These are phyloP conservation scores for Kryptolebias ocellatus DNA, from an alignment of 2,797 vertebrate genomes.

Conservation along the genomic window DNA sequence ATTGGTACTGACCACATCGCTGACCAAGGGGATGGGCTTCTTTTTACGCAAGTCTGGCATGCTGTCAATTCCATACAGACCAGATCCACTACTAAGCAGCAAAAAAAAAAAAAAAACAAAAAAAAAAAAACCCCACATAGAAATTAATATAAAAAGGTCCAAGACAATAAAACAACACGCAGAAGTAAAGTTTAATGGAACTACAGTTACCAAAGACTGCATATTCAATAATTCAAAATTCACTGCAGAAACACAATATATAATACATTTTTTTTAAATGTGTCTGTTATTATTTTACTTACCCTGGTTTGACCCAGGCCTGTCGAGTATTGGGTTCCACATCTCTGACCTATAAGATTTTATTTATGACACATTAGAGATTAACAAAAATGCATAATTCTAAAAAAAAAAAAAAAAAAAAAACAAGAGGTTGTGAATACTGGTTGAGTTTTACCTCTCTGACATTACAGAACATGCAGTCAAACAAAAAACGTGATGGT, in stretches of 20 bases:
- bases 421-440: conserved; percentile 7
- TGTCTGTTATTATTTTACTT: conserved; percentile 63
- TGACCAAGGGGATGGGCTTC: conserved; percentile 95
- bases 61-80: conserved; percentile 97
- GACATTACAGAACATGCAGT: conserved; percentile 43
- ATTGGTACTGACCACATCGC: conserved; percentile 92
- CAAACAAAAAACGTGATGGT: conserved; percentile 3
- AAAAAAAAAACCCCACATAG: not conserved
- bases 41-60: conserved; percentile 98
- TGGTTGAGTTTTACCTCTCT: conserved; percentile 81
- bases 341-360: conserved; percentile 84
- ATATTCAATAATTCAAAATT: not conserved
- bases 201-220: too few species aligned
- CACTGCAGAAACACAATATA: not conserved
- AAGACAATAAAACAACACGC: not conserved
- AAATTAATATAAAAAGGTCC: not conserved
- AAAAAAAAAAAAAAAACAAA: conserved; percentile 22
- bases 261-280: not conserved
- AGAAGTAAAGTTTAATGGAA: too few species aligned
- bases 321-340: conserved; percentile 85
- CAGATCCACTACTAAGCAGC: conserved; percentile 85
- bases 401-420: not conserved
- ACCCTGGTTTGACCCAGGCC: conserved; percentile 93
- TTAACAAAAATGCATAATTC: too few species aligned
- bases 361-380: conserved; percentile 17